Evolutionary conservation across 1,140 invertebrate species (phyloP).

Genomic region (Tetramorium alpestre): DNA sequence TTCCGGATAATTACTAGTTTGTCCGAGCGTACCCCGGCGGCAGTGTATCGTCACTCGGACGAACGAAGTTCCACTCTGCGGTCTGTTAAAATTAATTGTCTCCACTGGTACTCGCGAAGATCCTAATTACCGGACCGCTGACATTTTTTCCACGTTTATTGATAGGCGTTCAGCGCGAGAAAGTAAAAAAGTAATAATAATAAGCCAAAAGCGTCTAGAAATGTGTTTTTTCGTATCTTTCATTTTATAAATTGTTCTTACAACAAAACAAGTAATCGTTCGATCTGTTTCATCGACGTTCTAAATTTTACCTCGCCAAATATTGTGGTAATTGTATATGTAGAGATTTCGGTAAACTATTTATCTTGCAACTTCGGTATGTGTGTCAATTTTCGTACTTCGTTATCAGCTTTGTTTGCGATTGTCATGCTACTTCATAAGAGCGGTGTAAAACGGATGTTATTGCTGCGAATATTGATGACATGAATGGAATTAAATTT

Average conservation of each 20-base stretch:
- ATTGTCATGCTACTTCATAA: not conserved
- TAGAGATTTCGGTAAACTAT: not conserved
- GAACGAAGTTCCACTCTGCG: not conserved
- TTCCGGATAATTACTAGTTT: conserved; percentile 54
- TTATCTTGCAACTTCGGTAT: not conserved
- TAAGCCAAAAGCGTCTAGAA: not conserved
- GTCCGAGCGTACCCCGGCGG: conserved; percentile 1
- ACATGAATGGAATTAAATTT: not conserved
- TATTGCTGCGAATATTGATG: not conserved
- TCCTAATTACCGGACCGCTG: not conserved
- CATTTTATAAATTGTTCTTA: not conserved
- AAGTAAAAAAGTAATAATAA: not conserved
- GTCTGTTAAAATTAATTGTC: conserved; percentile 28
- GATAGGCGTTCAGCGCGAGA: not conserved
- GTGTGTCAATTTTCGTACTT: conserved; percentile 16
- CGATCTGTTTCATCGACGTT: not conserved
- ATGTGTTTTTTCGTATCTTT: not conserved
- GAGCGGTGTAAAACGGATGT: not conserved
- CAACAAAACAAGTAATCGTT: not conserved
- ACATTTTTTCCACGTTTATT: not conserved
- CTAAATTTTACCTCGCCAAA: conserved; percentile 15
- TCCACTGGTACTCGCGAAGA: not conserved
- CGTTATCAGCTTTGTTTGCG: not conserved
- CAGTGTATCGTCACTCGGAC: not conserved
- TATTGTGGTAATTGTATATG: not conserved